Conservation (phyloP, 2,113 vertebrate genomes). For the Ptilonorhynchus violaceus region DNA sequence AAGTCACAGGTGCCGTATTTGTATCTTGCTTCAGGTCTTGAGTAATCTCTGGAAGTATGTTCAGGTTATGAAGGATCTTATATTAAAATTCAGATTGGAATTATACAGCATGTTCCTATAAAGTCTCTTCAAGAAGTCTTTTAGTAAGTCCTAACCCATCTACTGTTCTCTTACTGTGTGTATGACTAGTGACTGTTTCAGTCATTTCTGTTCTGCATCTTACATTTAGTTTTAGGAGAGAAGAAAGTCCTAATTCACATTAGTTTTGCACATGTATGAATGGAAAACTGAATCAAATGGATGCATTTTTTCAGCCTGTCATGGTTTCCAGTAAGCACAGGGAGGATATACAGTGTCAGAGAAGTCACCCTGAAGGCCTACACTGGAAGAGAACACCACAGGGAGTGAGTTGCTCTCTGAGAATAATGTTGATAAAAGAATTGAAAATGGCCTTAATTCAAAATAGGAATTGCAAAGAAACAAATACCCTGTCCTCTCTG, state of each 20-base stretch:
- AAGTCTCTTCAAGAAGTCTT: neutral
- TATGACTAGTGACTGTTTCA: neutral
- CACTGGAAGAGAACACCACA: neutral
- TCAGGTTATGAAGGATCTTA: neutral
- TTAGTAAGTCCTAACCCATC: neutral
- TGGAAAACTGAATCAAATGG: neutral
- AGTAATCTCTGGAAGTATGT: neutral
- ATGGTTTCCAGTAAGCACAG: neutral
- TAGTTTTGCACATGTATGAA: neutral
- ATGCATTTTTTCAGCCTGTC: neutral
- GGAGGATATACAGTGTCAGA: neutral
- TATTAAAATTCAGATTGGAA: neutral
- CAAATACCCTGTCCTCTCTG: neutral
- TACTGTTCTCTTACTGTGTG: neutral
- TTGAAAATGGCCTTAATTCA: slow-evolving; percentile 5
- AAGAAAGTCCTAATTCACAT: neutral
- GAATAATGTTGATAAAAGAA: neutral
- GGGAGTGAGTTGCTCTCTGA: neutral
- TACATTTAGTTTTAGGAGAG: neutral
- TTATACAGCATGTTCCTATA: neutral
- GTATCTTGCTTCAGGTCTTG: neutral
- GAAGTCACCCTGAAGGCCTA: neutral
- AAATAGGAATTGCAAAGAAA: neutral
- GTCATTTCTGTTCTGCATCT: neutral
- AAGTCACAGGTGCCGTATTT: neutral